Evolutionary conservation across 2,888 invertebrate genomes (phyloP).

Genomic region (Balanococcus diminutus): DNA sequence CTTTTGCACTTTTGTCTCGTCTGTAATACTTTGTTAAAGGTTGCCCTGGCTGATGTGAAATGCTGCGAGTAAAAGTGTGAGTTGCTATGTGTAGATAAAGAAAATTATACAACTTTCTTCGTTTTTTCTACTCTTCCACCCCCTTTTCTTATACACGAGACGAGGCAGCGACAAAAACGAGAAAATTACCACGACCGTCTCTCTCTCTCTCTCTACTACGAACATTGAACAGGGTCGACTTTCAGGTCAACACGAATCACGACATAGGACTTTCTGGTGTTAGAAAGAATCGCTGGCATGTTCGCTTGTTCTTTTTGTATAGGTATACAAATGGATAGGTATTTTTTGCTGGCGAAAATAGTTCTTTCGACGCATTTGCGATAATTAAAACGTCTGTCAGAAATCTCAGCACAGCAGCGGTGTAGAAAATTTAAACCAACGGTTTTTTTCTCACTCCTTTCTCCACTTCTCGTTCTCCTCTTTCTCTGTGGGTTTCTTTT

Average conservation of each 20-base stretch:
- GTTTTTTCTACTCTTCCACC: too few species aligned
- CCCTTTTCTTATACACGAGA: not conserved
- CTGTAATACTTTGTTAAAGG: too few species aligned
- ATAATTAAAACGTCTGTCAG: slow-evolving; percentile 9
- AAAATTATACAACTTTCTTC: too few species aligned
- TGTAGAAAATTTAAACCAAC: not conserved
- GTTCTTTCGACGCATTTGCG: not conserved
- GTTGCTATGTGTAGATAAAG: too few species aligned
- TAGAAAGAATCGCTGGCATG: too few species aligned
- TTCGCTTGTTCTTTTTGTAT: not conserved
- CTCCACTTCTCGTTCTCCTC: too few species aligned
- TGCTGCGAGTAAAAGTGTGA: too few species aligned
- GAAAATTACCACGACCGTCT: not conserved
- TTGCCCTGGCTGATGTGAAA: too few species aligned
- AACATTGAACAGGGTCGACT: not conserved
- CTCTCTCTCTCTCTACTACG: too few species aligned
- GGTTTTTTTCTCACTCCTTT: not conserved
- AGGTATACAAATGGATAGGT: not conserved
- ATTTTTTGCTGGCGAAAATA: not conserved
- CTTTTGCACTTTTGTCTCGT: too few species aligned
- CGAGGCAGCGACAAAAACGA: too few species aligned
- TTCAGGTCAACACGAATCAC: not conserved
- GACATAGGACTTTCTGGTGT: not conserved
- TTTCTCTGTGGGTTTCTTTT: not conserved
- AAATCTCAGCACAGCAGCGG: not conserved